Percentiles rank a stretch among this genome's conserved stretches.
Conservation (phyloP, 2,797 vertebrate genomes). For the Darevskia nairensis region DNA sequence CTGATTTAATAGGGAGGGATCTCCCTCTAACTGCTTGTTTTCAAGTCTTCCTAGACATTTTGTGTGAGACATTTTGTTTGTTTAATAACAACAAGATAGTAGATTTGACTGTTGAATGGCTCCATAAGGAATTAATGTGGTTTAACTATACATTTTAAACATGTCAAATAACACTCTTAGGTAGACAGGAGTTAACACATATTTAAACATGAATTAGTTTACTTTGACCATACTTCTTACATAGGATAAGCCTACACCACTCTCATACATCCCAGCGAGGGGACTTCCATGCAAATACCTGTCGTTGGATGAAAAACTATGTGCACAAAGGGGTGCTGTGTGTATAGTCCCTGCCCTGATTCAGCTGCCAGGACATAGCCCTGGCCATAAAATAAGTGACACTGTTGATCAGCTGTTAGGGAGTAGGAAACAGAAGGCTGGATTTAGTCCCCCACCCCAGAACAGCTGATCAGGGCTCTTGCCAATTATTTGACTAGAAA, state of each 20-base stretch:
- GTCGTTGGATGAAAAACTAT: background rate
- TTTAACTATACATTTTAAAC: constrained; percentile 13
- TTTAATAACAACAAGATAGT: background rate
- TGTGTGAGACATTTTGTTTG: background rate
- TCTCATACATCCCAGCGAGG: background rate
- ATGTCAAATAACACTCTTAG: background rate
- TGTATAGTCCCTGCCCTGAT: background rate
- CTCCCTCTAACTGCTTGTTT: background rate
- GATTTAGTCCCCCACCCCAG: too few species aligned
- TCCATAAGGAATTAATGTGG: background rate
- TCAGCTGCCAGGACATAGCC: background rate
- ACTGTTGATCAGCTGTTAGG: background rate
- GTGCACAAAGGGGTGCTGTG: background rate
- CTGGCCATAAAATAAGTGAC: background rate
- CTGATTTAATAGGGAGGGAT: background rate
- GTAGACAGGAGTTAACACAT: background rate
- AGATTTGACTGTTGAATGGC: constrained; percentile 3
- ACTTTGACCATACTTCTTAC: background rate
- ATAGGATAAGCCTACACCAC: background rate
- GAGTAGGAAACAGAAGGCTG: background rate
- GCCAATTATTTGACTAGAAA: too few species aligned
- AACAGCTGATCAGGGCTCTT: too few species aligned
- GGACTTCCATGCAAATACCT: background rate
- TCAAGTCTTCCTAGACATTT: background rate
- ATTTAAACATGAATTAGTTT: constrained; percentile 1